A percentile compares a stretch with the other conserved stretches of the same genome.
Evolutionary conservation across 2,888 invertebrate genomes (phyloP).

Genomic region (Lamellibrachia satsuma): DNA sequence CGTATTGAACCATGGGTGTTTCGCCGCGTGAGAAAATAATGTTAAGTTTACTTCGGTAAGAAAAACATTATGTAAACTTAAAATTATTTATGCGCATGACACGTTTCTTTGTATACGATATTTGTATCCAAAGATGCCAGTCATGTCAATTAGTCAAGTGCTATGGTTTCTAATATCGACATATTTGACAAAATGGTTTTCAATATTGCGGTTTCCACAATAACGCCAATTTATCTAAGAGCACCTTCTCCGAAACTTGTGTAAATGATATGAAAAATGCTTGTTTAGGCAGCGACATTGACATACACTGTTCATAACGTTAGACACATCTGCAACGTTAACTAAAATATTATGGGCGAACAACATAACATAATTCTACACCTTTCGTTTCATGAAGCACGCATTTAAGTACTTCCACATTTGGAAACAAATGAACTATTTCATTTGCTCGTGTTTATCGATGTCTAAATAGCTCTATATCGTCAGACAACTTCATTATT

Average conservation of each 20-base stretch:
- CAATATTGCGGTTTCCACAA: not conserved
- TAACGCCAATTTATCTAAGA: not conserved
- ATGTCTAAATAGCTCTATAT: not conserved
- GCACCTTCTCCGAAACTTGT: not conserved
- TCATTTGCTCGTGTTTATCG: not conserved
- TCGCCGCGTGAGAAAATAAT: not conserved
- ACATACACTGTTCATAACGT: not conserved
- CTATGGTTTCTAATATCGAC: not conserved
- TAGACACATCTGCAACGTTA: not conserved
- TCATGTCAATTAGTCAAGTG: not conserved
- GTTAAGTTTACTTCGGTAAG: not conserved
- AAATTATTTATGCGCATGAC: not conserved
- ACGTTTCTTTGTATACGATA: not conserved
- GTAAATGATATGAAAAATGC: not conserved
- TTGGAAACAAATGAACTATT: not conserved
- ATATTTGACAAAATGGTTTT: not conserved
- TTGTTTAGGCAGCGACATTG: not conserved
- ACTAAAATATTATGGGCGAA: not conserved
- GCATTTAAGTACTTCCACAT: not conserved
- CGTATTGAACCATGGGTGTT: not conserved
- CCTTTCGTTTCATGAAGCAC: not conserved
- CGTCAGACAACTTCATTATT: not conserved
- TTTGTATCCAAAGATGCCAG: not conserved
- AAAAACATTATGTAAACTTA: no score
- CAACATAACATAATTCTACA: not conserved